These are phyloP conservation scores for Ciconia nigra DNA, from an alignment of 2,797 vertebrate genomes.

Conservation along the genomic window DNA sequence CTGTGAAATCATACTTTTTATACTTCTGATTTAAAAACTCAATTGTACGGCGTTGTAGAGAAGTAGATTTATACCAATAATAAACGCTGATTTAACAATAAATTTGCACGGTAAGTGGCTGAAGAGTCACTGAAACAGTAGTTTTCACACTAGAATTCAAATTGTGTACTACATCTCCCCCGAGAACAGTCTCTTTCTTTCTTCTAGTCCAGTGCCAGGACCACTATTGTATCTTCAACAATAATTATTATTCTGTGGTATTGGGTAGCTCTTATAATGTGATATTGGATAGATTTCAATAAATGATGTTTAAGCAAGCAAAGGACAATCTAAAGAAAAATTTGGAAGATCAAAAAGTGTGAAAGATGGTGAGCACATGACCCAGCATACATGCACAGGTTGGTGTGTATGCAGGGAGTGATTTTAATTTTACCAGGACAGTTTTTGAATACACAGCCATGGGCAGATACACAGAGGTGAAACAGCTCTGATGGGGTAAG, in stretches of 20 bases:
- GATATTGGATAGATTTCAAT: background rate
- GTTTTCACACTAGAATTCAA: background rate
- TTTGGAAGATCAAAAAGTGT: background rate
- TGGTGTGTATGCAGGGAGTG: background rate
- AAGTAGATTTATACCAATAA: background rate
- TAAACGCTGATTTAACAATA: background rate
- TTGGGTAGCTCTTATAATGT: background rate
- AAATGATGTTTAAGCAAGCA: background rate
- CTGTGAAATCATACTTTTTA: background rate
- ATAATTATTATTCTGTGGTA: background rate
- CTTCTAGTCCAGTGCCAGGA: background rate
- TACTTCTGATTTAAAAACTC: background rate
- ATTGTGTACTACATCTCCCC: background rate
- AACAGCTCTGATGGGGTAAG: background rate
- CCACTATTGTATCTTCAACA: background rate
- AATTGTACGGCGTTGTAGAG: background rate
- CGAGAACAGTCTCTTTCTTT: background rate
- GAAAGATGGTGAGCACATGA: background rate
- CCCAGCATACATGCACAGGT: too few relatives aligned
- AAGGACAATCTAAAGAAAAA: background rate
- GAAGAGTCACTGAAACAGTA: background rate
- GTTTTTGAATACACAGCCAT: background rate
- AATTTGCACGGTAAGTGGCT: background rate
- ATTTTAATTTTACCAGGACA: background rate
- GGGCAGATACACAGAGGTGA: background rate